Conservation (phyloP, 2,888 invertebrate species). For the Brachyptera risi region DNA sequence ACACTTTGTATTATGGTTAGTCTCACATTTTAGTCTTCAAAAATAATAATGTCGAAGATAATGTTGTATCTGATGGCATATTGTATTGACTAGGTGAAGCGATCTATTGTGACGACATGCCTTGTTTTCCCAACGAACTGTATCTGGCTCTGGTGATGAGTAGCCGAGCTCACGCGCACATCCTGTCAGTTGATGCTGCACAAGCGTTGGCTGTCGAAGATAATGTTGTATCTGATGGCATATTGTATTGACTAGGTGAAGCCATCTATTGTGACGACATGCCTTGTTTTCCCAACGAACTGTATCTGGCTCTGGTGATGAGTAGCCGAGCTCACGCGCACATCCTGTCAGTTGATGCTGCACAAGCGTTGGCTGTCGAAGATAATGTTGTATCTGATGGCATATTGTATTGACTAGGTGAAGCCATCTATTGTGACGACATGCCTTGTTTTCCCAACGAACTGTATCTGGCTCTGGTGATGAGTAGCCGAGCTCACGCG, state of each 20-base stretch:
- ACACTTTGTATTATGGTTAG: too few relatives aligned
- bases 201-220: constrained; percentile 66
- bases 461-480: constrained; percentile 72
- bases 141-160: constrained; percentile 78
- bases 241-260: constrained; percentile 58
- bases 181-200: constrained; percentile 67
- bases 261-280: constrained; percentile 90
- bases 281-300: constrained; percentile 68
- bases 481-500: constrained; percentile 79
- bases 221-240: too few relatives aligned
- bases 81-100: constrained; percentile 65
- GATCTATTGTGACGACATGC: constrained; percentile 86
- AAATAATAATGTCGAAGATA: too few relatives aligned
- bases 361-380: constrained; percentile 64
- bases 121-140: constrained; percentile 68
- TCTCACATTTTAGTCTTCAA: too few relatives aligned
- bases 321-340: constrained; percentile 81
- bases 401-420: constrained; percentile 54
- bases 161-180: constrained; percentile 74
- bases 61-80: too few relatives aligned
- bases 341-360: constrained; percentile 68
- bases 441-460: constrained; percentile 73
- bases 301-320: constrained; percentile 74
- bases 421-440: constrained; percentile 90
- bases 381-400: too few relatives aligned